Conservation (phyloP, 2,888 invertebrate genomes). For the Bombyx huttoni region DNA sequence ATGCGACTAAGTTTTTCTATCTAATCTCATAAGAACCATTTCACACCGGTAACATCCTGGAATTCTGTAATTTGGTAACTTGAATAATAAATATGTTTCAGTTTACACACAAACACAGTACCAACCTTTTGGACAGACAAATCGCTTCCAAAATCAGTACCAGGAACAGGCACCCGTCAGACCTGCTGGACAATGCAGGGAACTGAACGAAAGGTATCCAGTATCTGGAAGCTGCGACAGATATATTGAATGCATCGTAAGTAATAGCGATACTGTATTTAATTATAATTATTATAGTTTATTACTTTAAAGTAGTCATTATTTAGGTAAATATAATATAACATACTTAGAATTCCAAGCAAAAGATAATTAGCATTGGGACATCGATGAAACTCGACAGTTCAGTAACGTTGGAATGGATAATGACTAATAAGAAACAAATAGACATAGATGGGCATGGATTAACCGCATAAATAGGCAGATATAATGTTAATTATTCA, state of each 20-base stretch:
- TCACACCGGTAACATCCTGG: not conserved
- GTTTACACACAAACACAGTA: conserved; percentile 5
- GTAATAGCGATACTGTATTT: conserved; percentile 9
- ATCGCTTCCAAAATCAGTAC: conserved; percentile 8
- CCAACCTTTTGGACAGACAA: not conserved
- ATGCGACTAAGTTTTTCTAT: too few relatives aligned
- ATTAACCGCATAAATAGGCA: too few relatives aligned
- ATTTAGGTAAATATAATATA: too few relatives aligned
- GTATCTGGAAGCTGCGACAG: conserved; percentile 81
- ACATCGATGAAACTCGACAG: too few relatives aligned
- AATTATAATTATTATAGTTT: not conserved
- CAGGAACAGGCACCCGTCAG: conserved; percentile 16
- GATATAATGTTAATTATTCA: too few relatives aligned
- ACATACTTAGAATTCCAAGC: too few relatives aligned
- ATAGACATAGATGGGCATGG: too few relatives aligned
- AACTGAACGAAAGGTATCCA: conserved; percentile 79
- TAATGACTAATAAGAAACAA: too few relatives aligned
- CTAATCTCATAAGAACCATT: too few relatives aligned
- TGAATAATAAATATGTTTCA: not conserved
- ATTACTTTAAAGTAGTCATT: not conserved
- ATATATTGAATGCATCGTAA: conserved; percentile 78
- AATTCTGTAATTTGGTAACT: not conserved
- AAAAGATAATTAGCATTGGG: too few relatives aligned
- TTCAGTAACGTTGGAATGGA: too few relatives aligned
- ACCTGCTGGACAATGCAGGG: conserved; percentile 64